Evolutionary conservation across 2,113 vertebrate species (phyloP).

Genomic region (Perca fluviatilis): DNA sequence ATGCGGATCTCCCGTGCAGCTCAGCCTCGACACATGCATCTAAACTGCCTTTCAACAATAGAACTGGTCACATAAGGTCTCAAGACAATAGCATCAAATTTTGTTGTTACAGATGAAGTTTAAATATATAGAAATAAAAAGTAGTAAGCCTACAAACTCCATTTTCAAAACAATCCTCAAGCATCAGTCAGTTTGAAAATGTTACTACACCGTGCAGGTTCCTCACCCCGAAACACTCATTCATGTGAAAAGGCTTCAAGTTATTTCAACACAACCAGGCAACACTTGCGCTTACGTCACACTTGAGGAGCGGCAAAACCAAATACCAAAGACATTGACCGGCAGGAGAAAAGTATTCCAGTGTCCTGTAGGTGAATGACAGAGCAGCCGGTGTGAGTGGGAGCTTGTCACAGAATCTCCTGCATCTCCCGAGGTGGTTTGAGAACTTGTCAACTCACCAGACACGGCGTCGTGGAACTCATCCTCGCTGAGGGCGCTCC

Average conservation of each 20-base stretch:
- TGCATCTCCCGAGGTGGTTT: slow-evolving; percentile 25
- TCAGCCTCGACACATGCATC: not conserved
- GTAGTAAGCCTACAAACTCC: not conserved
- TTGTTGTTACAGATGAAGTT: not conserved
- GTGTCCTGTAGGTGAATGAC: slow-evolving; percentile 59
- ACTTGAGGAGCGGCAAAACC: slow-evolving; percentile 34
- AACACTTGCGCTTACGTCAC: slow-evolving; percentile 29
- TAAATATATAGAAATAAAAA: not conserved
- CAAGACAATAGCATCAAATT: not conserved
- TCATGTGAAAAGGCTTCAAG: not conserved
- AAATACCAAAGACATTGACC: slow-evolving; percentile 53
- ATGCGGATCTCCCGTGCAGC: not conserved
- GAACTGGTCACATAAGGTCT: not conserved
- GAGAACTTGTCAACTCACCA: slow-evolving; percentile 84
- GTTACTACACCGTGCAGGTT: slow-evolving; percentile 24
- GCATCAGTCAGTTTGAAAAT: slow-evolving; percentile 7
- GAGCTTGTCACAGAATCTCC: slow-evolving; percentile 50
- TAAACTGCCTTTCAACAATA: not conserved
- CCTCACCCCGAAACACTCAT: slow-evolving; percentile 3
- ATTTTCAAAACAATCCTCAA: not conserved
- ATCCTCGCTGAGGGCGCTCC: slow-evolving; percentile 92
- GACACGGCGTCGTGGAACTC: slow-evolving; percentile 97
- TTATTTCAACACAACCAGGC: slow-evolving; percentile 40
- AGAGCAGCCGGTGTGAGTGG: slow-evolving; percentile 42
- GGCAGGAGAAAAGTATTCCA: slow-evolving; percentile 58